Evolutionary conservation across 2,888 invertebrate genomes (phyloP).

Genomic region (Macrosiphum euphorbiae): DNA sequence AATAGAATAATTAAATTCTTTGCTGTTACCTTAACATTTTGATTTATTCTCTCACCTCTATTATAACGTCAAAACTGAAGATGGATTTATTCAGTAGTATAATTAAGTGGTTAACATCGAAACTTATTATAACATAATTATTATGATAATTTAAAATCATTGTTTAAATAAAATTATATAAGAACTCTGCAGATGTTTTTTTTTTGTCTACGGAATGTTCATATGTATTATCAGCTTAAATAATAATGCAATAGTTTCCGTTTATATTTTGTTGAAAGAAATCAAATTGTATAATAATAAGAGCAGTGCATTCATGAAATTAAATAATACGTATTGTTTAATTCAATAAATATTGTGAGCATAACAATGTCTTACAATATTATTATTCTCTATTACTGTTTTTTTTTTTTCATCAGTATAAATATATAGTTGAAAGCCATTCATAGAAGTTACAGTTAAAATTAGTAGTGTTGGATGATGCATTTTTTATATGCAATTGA

Average conservation of each 20-base stretch:
- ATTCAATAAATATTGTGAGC: neutral
- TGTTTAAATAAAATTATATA: neutral
- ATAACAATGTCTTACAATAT: neutral
- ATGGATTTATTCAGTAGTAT: neutral
- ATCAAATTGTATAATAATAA: constrained; percentile 4
- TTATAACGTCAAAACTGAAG: neutral
- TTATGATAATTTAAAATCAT: neutral
- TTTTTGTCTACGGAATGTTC: neutral
- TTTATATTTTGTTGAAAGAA: neutral
- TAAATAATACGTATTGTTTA: constrained; percentile 33
- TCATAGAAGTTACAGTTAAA: neutral
- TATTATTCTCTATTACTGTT: neutral
- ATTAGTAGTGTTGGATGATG: neutral
- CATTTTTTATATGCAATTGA: neutral
- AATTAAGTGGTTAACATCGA: neutral
- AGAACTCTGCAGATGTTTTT: neutral
- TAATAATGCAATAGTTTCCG: neutral
- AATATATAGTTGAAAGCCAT: neutral
- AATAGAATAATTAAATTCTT: neutral
- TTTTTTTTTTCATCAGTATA: neutral
- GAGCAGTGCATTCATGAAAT: constrained; percentile 25
- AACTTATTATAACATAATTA: neutral
- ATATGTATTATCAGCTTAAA: neutral
- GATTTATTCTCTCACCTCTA: neutral
- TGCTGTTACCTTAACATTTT: neutral